Conservation (phyloP, 2,888 invertebrate species). For the Drosophila anomalata region DNA sequence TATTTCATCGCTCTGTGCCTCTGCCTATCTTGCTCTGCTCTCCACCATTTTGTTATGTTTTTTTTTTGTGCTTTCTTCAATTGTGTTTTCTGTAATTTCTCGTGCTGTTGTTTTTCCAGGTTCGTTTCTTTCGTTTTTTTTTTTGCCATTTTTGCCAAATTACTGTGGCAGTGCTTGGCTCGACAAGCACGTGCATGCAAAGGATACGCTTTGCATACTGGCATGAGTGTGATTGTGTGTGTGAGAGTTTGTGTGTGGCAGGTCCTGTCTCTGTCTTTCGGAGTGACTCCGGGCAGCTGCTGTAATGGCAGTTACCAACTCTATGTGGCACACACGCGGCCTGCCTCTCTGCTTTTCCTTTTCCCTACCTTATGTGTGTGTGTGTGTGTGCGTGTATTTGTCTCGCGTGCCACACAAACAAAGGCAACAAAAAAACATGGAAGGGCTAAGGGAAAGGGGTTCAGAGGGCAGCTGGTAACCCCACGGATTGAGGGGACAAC, state of each 20-base stretch:
- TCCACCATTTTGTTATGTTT: slow-evolving; percentile 27
- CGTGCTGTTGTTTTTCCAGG: slow-evolving; percentile 12
- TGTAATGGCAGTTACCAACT: slow-evolving; percentile 28
- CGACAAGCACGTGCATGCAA: slow-evolving; percentile 68
- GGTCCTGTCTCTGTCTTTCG: slow-evolving; percentile 24
- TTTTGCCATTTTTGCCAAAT: slow-evolving; percentile 36
- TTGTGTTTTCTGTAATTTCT: slow-evolving; percentile 20
- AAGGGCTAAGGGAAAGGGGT: not conserved
- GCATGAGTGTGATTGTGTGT: slow-evolving; percentile 8
- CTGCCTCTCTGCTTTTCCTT: slow-evolving; percentile 10
- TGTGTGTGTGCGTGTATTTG: slow-evolving; percentile 40
- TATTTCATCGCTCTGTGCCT: slow-evolving; percentile 12
- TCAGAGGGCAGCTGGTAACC: slow-evolving; percentile 17
- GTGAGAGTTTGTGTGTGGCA: slow-evolving; percentile 11
- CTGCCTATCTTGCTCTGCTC: not conserved
- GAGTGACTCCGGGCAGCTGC: slow-evolving; percentile 39
- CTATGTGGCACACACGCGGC: slow-evolving; percentile 25
- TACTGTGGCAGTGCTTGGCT: slow-evolving; percentile 42
- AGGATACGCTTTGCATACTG: slow-evolving; percentile 42
- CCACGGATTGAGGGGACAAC: slow-evolving; percentile 49
- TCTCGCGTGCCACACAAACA: slow-evolving; percentile 57
- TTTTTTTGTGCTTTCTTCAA: slow-evolving; percentile 28
- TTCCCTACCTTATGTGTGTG: slow-evolving; percentile 4
- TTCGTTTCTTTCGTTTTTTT: not conserved
- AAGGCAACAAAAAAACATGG: slow-evolving; percentile 2